Conservation (phyloP, 2,797 vertebrate species). For the Halcyon smyrnensis region DNA sequence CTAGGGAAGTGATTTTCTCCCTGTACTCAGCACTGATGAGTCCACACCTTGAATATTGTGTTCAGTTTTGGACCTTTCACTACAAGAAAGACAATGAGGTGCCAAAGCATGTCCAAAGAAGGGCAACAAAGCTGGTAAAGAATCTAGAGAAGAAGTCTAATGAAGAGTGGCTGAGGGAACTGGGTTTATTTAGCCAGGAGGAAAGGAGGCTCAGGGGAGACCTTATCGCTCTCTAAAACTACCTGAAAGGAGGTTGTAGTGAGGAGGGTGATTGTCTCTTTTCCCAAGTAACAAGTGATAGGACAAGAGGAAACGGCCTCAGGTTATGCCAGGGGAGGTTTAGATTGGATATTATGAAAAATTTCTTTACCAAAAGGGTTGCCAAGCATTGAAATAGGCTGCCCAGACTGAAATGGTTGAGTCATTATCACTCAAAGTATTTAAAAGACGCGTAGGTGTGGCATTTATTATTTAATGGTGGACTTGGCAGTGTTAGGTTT, state of each 20-base stretch:
- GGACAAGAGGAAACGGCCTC: background rate
- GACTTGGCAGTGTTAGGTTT: background rate
- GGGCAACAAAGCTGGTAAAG: accelerated
- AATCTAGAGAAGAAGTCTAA: background rate
- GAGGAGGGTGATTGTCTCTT: background rate
- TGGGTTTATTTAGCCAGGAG: background rate
- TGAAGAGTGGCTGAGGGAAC: background rate
- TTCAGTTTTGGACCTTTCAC: background rate
- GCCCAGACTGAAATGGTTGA: background rate
- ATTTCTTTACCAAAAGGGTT: background rate
- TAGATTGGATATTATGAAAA: background rate
- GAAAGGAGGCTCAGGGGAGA: background rate
- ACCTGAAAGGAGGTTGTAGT: background rate
- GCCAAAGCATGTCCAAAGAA: accelerated
- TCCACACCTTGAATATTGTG: accelerated
- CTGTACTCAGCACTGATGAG: accelerated
- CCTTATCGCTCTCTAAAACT: background rate
- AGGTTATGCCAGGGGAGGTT: background rate
- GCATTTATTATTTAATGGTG: background rate
- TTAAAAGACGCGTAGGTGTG: background rate
- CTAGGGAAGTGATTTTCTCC: accelerated
- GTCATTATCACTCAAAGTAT: background rate
- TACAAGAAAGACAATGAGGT: background rate
- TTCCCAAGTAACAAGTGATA: background rate
- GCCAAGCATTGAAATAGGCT: background rate